Evolutionary conservation across 2,888 invertebrate species (phyloP).

Genomic region (Aphidoletes aphidimyza): DNA sequence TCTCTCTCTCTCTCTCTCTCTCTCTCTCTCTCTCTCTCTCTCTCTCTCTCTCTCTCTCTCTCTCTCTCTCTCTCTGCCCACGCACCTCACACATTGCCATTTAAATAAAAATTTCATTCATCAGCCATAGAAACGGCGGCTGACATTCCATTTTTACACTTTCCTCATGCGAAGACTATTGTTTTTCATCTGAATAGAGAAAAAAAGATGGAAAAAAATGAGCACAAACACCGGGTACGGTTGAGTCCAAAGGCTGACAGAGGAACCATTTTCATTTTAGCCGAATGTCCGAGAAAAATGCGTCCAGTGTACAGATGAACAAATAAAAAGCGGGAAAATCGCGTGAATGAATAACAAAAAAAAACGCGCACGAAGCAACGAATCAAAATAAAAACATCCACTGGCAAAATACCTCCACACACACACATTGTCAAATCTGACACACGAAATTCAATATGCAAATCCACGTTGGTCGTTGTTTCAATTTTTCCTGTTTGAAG

Average conservation of each 20-base stretch:
- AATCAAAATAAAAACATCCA: constrained; percentile 48
- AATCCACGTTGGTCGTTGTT: constrained; percentile 15
- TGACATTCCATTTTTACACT: constrained; percentile 48
- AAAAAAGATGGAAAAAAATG: background rate
- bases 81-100: background rate
- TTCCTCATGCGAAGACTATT: background rate
- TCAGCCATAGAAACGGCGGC: background rate
- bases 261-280: constrained; percentile 35
- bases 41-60: no score
- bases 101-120: background rate
- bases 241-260: background rate
- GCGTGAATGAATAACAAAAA: no score
- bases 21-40: no score
- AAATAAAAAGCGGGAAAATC: no score
- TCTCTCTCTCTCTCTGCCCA: no score
- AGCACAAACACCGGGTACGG: background rate
- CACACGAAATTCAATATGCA: constrained; percentile 48
- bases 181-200: background rate
- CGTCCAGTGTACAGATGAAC: background rate
- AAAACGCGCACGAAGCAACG: background rate
- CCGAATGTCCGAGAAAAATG: background rate
- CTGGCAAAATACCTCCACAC: constrained; percentile 33
- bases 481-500: constrained; percentile 24
- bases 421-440: constrained; percentile 34
- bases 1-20: no score